Conservation (phyloP, 2,888 invertebrate genomes). For the Macrophya alboannulata region DNA sequence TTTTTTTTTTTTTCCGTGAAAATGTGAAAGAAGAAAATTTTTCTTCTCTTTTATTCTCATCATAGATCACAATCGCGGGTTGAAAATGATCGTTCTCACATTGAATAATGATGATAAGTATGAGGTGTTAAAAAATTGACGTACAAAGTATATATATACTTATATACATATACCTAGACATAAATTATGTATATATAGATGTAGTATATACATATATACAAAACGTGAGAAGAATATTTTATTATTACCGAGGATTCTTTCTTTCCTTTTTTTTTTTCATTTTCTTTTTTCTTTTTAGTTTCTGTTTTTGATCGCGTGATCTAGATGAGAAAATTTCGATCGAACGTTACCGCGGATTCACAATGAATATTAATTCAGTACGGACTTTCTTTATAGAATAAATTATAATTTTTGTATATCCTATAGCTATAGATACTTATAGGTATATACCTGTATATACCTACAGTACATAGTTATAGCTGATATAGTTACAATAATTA, state of each 20-base stretch:
- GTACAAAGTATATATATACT: not conserved
- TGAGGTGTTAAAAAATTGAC: not conserved
- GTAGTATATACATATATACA: not conserved
- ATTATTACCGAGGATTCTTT: not conserved
- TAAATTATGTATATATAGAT: not conserved
- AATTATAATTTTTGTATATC: not conserved
- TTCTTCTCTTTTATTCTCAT: not conserved
- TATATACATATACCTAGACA: not conserved
- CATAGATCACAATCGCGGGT: too few relatives aligned
- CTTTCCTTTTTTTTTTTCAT: not conserved
- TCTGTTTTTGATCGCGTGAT: constrained; percentile 14
- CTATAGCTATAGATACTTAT: not conserved
- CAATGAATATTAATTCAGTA: constrained; percentile 15
- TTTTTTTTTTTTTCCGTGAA: not conserved
- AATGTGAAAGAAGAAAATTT: not conserved
- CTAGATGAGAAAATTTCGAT: constrained; percentile 23
- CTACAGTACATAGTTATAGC: too few relatives aligned
- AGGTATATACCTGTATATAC: too few relatives aligned
- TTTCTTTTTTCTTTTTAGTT: not conserved
- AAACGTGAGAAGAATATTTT: not conserved
- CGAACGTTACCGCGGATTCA: constrained; percentile 15
- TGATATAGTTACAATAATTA: constrained; percentile 17
- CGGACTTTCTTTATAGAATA: constrained; percentile 31
- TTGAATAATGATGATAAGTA: not conserved
- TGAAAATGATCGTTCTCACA: too few relatives aligned